Evolutionary conservation across 2,888 invertebrate genomes (phyloP).

Genomic region (Euphydryas editha): DNA sequence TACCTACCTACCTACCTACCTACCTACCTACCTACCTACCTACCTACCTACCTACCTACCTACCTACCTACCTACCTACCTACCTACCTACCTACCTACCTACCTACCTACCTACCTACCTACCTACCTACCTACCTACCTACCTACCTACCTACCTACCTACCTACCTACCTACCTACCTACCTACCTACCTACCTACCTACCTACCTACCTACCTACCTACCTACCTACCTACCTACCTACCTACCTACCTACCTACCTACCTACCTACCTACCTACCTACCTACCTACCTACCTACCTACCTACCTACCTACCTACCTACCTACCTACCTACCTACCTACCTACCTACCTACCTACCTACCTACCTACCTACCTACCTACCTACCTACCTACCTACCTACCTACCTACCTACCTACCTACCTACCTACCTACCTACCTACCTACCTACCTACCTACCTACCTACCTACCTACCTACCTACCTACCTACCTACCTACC

Average conservation of each 20-base stretch:
- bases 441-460: slow-evolving; percentile 2
- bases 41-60: slow-evolving; percentile 1
- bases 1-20: neutral
- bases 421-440: slow-evolving; percentile 2
- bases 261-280: neutral
- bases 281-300: neutral
- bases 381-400: slow-evolving; percentile 2
- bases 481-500: slow-evolving; percentile 2
- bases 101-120: neutral
- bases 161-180: neutral
- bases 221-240: neutral
- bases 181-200: neutral
- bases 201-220: neutral
- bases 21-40: neutral
- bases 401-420: slow-evolving; percentile 2
- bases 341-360: slow-evolving; percentile 2
- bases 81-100: neutral
- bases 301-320: neutral
- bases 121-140: neutral
- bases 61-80: neutral
- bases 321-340: slow-evolving; percentile 1
- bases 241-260: neutral
- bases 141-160: neutral
- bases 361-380: slow-evolving; percentile 2
- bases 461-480: slow-evolving; percentile 2